phyloP scores from a whole-genome alignment of 2,797 vertebrate species.

The Paguma larvata region DNA sequence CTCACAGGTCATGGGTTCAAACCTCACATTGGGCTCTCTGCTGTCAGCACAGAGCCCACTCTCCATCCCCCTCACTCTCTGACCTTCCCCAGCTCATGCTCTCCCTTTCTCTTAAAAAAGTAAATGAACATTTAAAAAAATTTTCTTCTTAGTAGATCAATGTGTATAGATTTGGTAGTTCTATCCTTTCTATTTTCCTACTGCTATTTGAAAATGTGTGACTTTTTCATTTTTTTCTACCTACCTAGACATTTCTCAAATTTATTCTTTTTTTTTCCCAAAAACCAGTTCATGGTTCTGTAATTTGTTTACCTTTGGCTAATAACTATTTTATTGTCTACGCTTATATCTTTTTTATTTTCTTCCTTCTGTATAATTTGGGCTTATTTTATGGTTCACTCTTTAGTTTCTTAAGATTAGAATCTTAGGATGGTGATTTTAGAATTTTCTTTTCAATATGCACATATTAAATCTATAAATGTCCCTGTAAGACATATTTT shows the following conservation, averaged over 20 bases:
- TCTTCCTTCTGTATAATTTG: background rate
- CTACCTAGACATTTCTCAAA: background rate
- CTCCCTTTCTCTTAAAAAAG: too few species aligned
- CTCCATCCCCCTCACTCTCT: too few species aligned
- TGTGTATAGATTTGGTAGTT: background rate
- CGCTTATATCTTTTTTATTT: background rate
- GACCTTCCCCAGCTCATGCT: too few species aligned
- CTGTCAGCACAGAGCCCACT: too few species aligned
- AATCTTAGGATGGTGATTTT: background rate
- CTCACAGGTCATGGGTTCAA: too few species aligned
- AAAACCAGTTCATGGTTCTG: background rate
- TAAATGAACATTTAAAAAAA: too few species aligned
- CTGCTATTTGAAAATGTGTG: background rate
- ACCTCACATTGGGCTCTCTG: too few species aligned
- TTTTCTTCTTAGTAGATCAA: background rate
- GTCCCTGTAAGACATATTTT: background rate
- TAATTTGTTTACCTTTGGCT: background rate
- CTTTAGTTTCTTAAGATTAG: background rate
- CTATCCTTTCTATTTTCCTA: background rate
- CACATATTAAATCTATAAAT: background rate
- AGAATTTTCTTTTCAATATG: background rate
- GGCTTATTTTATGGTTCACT: background rate
- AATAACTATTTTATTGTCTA: background rate
- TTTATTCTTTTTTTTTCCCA: background rate
- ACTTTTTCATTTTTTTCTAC: background rate